These are phyloP conservation scores for Gavia stellata DNA, from an alignment of 2,113 vertebrate species.

Conservation along the genomic window DNA sequence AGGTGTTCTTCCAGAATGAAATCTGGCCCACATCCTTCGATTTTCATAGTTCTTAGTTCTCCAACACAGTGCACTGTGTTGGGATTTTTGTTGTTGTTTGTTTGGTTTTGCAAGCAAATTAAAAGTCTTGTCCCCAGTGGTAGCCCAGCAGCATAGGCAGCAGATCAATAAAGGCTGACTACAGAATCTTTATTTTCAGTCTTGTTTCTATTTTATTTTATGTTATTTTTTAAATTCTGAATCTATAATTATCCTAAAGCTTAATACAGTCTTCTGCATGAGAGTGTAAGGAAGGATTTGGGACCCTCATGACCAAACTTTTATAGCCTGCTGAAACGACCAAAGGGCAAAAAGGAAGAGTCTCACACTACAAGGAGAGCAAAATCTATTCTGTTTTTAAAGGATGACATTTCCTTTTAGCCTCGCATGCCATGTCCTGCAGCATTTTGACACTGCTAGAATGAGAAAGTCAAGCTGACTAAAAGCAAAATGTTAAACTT, in stretches of 20 bases:
- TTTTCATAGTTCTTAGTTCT: not conserved
- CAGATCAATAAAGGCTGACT: not conserved
- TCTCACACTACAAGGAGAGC: not conserved
- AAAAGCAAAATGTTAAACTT: not conserved
- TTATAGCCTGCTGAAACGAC: not conserved
- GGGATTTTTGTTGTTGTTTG: not conserved
- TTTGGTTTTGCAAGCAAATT: not conserved
- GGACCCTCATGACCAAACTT: not conserved
- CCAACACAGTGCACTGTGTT: not conserved
- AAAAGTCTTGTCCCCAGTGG: not conserved
- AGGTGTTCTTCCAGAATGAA: not conserved
- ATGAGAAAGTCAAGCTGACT: not conserved
- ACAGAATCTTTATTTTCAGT: not conserved
- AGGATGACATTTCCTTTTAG: not conserved
- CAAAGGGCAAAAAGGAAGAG: not conserved
- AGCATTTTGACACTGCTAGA: not conserved
- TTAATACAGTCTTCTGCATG: not conserved
- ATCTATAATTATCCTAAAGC: not conserved
- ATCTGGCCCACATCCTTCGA: not conserved
- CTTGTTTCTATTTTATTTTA: not conserved
- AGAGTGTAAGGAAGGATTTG: not conserved
- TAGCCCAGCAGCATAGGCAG: not conserved
- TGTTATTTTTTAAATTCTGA: not conserved
- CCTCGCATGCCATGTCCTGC: not conserved
- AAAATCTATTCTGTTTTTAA: not conserved